phyloP scores from a whole-genome alignment of 2,113 vertebrate species.

The Coptodon bakossiorum region DNA sequence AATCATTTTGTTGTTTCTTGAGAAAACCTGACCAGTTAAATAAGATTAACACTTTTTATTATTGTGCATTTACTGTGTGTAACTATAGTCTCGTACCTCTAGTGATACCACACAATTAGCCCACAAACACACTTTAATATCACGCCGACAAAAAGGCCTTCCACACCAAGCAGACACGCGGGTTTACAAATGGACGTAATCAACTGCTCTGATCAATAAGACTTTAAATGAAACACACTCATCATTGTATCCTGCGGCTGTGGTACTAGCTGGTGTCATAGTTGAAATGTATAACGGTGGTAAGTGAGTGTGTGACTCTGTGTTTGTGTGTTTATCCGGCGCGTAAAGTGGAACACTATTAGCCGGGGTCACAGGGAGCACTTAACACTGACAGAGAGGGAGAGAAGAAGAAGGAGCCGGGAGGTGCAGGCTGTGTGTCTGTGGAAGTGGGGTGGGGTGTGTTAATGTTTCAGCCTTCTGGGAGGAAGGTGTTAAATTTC shows the following conservation, averaged over 20 bases:
- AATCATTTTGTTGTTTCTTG: neutral
- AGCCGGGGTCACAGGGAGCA: slow-evolving; percentile 24
- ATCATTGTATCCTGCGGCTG: slow-evolving; percentile 19
- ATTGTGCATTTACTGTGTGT: neutral
- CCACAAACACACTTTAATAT: neutral
- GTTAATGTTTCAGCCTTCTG: neutral
- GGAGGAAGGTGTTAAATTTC: neutral
- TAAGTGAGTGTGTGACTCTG: neutral
- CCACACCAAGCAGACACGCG: neutral
- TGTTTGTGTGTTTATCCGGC: neutral
- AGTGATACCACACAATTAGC: neutral
- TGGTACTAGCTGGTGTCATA: neutral
- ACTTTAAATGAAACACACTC: slow-evolving; percentile 58
- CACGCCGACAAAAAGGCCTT: neutral
- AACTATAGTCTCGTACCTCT: neutral
- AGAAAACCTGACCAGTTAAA: neutral
- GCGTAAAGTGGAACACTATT: neutral
- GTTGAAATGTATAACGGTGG: slow-evolving; percentile 1
- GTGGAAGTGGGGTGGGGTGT: neutral
- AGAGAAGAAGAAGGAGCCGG: neutral
- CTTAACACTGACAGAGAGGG: slow-evolving; percentile 35
- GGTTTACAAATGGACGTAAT: slow-evolving; percentile 42
- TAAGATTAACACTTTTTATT: neutral
- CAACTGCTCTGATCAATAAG: slow-evolving; percentile 53
- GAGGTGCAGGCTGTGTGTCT: neutral